These are phyloP conservation scores for Chydorus sphaericus DNA, from an alignment of 2,888 invertebrate genomes.

Conservation along the genomic window DNA sequence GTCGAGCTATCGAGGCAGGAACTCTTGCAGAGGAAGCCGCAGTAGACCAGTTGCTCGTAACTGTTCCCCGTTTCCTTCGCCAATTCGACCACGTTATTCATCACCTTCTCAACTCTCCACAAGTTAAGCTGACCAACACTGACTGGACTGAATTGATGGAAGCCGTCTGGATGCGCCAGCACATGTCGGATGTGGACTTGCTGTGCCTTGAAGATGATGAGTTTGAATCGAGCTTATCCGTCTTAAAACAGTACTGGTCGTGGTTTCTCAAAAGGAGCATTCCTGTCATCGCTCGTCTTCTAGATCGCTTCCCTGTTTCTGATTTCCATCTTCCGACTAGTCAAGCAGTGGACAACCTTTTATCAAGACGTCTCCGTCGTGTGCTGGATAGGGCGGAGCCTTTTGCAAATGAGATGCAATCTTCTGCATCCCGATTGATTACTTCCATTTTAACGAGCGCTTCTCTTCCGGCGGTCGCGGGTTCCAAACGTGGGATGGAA, in stretches of 20 bases:
- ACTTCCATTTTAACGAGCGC: background rate
- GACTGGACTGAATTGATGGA: constrained; percentile 16
- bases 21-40: constrained; percentile 7
- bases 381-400: constrained; percentile 1
- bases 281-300: background rate
- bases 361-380: constrained; percentile 3
- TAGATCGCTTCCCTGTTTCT: background rate
- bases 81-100: constrained; percentile 8
- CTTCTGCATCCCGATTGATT: background rate
- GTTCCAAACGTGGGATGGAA: background rate
- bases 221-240: constrained; percentile 13
- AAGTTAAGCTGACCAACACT: constrained; percentile 13
- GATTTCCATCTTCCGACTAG: background rate
- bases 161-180: constrained; percentile 16
- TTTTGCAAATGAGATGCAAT: background rate
- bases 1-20: constrained; percentile 4
- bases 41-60: constrained; percentile 1
- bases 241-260: constrained; percentile 10
- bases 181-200: constrained; percentile 14
- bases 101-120: constrained; percentile 10
- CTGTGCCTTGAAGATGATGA: constrained; percentile 10
- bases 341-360: background rate
- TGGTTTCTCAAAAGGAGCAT: constrained; percentile 8
- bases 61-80: background rate
- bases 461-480: background rate